Percentiles rank a stretch among this genome's conserved stretches.
Conservation (phyloP, 2,113 vertebrate genomes). For the Gallinago jamesoni region DNA sequence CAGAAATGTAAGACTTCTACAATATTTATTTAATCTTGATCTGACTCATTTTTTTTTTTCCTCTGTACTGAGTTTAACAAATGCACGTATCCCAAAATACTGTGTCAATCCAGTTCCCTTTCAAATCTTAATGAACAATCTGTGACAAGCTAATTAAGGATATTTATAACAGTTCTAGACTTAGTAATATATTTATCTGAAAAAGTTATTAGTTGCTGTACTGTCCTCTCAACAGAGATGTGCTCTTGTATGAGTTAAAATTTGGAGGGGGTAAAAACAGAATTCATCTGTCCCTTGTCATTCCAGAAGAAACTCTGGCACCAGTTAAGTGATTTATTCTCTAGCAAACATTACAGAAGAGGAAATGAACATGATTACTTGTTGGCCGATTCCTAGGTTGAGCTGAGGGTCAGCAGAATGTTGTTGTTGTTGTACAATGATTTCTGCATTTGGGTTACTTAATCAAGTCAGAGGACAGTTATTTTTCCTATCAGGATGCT, state of each 20-base stretch:
- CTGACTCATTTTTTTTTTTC: not conserved
- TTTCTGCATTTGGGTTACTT: not conserved
- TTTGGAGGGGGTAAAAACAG: not conserved
- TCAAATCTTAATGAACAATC: slow-evolving; percentile 1
- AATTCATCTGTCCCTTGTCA: not conserved
- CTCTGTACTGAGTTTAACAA: not conserved
- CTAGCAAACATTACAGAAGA: not conserved
- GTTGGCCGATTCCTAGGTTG: not conserved
- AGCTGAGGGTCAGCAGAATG: not conserved
- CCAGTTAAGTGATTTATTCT: not conserved
- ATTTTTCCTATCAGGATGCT: not conserved
- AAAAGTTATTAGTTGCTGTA: not conserved
- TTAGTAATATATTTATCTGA: not conserved
- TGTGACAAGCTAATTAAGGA: slow-evolving; percentile 16
- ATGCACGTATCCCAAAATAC: not conserved
- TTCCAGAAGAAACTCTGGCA: not conserved
- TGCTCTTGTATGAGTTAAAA: not conserved
- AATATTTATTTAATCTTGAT: not conserved
- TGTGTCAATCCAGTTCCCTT: not conserved
- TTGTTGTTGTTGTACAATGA: not conserved
- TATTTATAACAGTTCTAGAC: slow-evolving; percentile 28
- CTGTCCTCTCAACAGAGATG: not conserved
- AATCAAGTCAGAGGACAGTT: not conserved
- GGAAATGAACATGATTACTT: not conserved
- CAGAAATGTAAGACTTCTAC: not conserved